Conservation (phyloP, 1,140 invertebrate species). For the Drosophila santomea region DNA sequence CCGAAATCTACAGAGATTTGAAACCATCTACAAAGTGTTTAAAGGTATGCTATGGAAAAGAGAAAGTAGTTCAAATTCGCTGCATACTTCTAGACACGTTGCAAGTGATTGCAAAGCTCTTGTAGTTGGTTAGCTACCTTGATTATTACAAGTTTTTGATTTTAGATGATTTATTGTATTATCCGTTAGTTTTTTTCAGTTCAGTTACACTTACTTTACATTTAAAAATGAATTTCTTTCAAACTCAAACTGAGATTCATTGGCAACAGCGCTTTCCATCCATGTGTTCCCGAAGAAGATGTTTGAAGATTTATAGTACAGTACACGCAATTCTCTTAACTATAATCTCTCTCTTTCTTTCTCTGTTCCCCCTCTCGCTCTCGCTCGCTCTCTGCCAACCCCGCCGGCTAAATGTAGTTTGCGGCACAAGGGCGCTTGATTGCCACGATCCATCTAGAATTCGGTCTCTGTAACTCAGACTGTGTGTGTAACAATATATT, state of each 20-base stretch:
- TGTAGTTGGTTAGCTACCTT: too few relatives aligned
- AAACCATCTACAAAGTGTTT: neutral
- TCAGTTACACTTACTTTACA: constrained; percentile 58
- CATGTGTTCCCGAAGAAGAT: constrained; percentile 21
- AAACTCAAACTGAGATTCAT: constrained; percentile 82
- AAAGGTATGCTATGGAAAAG: neutral
- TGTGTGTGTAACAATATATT: constrained; percentile 84
- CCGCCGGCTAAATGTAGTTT: constrained; percentile 65
- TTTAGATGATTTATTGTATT: constrained; percentile 12
- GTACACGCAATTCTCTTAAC: constrained; percentile 58
- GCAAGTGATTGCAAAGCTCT: neutral
- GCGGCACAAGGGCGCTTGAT: constrained; percentile 81
- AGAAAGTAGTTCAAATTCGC: too few relatives aligned
- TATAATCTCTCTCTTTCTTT: constrained; percentile 63
- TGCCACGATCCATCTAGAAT: constrained; percentile 84
- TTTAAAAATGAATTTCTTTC: constrained; percentile 83
- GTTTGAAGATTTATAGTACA: constrained; percentile 44
- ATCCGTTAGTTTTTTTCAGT: neutral
- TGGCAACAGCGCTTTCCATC: constrained; percentile 59
- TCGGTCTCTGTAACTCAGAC: constrained; percentile 84
- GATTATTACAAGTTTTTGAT: neutral
- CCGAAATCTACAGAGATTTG: neutral
- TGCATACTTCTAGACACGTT: neutral
- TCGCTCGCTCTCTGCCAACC: constrained; percentile 25
- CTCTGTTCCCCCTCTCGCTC: constrained; percentile 51